Evolutionary conservation across 2,888 invertebrate genomes (phyloP), one percentile per base, ranked within the genome.

Genomic region (Drosophila falleni): DNA sequence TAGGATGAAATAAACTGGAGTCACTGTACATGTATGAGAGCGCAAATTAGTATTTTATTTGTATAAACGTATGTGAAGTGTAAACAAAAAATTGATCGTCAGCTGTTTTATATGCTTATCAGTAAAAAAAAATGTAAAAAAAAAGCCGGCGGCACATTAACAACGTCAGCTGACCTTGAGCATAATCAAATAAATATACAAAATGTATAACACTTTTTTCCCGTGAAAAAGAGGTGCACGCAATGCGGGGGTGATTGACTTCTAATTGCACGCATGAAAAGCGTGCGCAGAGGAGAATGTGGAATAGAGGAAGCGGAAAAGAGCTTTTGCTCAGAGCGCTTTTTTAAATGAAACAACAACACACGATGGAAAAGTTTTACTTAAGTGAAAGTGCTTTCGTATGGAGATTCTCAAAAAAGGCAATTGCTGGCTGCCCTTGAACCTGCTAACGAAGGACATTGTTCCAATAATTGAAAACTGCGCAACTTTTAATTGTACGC

Each of bases 81-180:
- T 82, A 87, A 85, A 85, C 81, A 85, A 80, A 79, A 60, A 51
- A 46, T 19, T 47, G 63, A 80, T 84, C 70, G 26, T 61, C 84
- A 85, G 88, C 86, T 85, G 84, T 80, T 78, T 23, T 26, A 8
- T 51, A 15, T 5, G 16, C 68, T 50, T 67, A 78, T 79, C 80
- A 78, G 35, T 61, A 55, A 74, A 54, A 42, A 42, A 23, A 47
- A 44, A 53, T 50, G 3, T 2, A 6, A 29, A 42, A 11, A 47
- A 39, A 35, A 19, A 35, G 61, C 63, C 42, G 54, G 39, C 23
- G 19, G 33, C 53, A 53, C 26, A 8, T 31, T 16, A 16, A 39
- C 41, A 61, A 55, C 60, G 53, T 49, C 44, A 19, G 53, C 44
- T 51, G 77, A 77, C 71, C 74, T 78, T 78, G 78, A 68, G 37